Evolutionary conservation across 1,140 invertebrate genomes (phyloP).

Genomic region (Phymorhynchus buccinoides): DNA sequence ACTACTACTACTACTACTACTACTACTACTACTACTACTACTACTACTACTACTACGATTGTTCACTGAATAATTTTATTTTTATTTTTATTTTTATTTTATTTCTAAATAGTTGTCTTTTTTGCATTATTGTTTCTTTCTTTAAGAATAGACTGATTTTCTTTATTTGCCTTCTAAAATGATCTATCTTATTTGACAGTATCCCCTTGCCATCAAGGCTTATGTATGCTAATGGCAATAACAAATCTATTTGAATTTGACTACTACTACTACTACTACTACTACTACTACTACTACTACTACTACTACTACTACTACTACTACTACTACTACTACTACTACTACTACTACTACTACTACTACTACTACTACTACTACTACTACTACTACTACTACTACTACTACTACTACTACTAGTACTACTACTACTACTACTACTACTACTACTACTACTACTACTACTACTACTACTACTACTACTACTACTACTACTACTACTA

Average conservation of each 20-base stretch:
- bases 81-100: too few relatives aligned
- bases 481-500: background rate
- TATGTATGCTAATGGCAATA: too few relatives aligned
- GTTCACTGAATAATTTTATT: too few relatives aligned
- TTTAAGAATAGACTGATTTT: too few relatives aligned
- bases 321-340: constrained; percentile 19
- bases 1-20: constrained; percentile 5
- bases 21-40: too few relatives aligned
- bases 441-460: background rate
- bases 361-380: constrained; percentile 17
- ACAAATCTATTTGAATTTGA: too few relatives aligned
- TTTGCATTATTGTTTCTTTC: too few relatives aligned
- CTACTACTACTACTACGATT: too few relatives aligned
- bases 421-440: constrained; percentile 8
- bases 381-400: background rate
- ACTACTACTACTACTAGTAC: constrained; percentile 18
- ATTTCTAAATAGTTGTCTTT: too few relatives aligned
- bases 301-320: constrained; percentile 13
- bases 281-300: background rate
- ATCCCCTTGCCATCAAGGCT: too few relatives aligned
- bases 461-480: background rate
- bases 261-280: constrained; percentile 9
- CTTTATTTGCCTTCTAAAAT: too few relatives aligned
- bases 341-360: constrained; percentile 3
- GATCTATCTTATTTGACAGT: too few relatives aligned